Percentiles rank a stretch among this genome's conserved stretches.
Evolutionary conservation across 2,797 vertebrate genomes (phyloP).

Genomic region (Poeciliopsis gracilis): DNA sequence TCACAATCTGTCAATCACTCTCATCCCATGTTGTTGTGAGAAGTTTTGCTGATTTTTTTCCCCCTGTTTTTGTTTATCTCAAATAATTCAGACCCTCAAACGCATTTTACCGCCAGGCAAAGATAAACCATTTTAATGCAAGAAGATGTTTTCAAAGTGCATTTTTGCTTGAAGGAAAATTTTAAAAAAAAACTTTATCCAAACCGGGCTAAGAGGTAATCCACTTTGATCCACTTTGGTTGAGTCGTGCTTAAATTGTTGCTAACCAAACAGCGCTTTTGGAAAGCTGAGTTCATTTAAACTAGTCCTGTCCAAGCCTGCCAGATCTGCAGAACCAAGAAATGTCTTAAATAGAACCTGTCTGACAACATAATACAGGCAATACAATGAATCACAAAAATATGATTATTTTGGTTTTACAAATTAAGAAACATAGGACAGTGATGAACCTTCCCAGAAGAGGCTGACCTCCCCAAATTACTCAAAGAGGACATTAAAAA

Average conservation of each 20-base stretch:
- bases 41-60: background rate
- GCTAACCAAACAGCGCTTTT: background rate
- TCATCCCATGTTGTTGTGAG: constrained; percentile 33
- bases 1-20: constrained; percentile 51
- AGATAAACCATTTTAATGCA: background rate
- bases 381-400: background rate
- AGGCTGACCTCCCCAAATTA: background rate
- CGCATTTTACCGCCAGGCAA: background rate
- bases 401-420: background rate
- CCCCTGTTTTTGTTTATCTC: background rate
- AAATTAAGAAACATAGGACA: background rate
- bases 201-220: background rate
- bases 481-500: background rate
- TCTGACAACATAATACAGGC: background rate
- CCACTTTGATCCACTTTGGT: background rate
- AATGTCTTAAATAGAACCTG: background rate
- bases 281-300: background rate
- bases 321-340: background rate
- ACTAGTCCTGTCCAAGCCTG: background rate
- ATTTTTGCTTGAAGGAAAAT: background rate
- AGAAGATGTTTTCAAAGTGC: background rate
- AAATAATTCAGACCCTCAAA: background rate
- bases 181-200: background rate
- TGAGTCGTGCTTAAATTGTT: background rate
- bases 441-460: background rate